A percentile compares a stretch with the other conserved stretches of the same genome.
phyloP scores from a whole-genome alignment of 2,797 vertebrate species.

The Cyclura pinguis region DNA sequence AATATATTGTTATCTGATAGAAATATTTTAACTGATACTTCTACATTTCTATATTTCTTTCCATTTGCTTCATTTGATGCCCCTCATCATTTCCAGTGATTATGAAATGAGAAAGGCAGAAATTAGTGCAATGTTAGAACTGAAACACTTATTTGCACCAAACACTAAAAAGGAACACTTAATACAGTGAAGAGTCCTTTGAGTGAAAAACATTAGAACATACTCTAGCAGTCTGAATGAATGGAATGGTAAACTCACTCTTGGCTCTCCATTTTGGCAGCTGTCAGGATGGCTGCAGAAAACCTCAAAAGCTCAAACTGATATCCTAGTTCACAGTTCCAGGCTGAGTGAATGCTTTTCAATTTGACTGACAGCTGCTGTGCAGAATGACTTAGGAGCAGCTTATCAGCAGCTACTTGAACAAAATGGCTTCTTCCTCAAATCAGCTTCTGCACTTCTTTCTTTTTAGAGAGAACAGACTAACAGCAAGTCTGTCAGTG shows the following conservation, averaged over 20 bases:
- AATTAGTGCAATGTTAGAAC: background rate
- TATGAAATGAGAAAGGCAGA: background rate
- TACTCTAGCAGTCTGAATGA: background rate
- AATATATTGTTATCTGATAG: background rate
- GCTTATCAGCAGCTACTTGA: background rate
- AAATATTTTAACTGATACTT: background rate
- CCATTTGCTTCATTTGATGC: background rate
- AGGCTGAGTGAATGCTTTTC: constrained; percentile 9
- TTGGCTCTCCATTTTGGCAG: background rate
- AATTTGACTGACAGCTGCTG: constrained; percentile 18
- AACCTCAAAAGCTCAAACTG: background rate
- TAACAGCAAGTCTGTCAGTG: background rate
- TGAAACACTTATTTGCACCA: background rate
- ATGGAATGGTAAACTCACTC: background rate
- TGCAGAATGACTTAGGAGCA: background rate
- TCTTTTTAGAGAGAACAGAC: background rate
- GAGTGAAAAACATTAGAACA: background rate
- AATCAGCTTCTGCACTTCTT: background rate
- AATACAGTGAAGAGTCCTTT: background rate
- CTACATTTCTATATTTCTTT: background rate
- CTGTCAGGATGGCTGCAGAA: background rate
- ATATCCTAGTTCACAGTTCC: background rate
- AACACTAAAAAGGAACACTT: background rate
- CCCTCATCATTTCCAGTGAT: background rate
- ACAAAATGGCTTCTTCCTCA: background rate